Evolutionary conservation across 2,113 vertebrate species (phyloP), one percentile per base, ranked within the genome.

Genomic region (Actinemys pallida): DNA sequence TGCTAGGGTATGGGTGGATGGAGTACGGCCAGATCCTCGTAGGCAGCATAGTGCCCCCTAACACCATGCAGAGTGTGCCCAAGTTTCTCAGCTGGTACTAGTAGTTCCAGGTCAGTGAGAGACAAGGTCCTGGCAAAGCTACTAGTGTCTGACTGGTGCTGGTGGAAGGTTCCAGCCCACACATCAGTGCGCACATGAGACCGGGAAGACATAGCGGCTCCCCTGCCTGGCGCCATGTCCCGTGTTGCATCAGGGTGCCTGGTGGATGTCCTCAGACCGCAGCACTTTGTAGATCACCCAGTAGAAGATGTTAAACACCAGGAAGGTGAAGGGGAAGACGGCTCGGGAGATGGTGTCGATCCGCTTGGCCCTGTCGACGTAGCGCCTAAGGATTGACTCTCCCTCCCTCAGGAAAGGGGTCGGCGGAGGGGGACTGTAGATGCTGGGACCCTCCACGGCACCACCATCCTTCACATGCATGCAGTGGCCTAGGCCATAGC

Each of bases 251-350:
- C 97, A 98, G 88, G 98, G 97, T 95, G 98, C 97, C 49, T 97
- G 94, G 93, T 99, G 99, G 96, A 99, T 98, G 95, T 99, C 99
- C 97, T 99, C 99, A 0, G 99, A 99, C 93, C 97, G 97, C 96
- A 99, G 98, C 93, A 99, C 99, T 99, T 99, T 99, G 96, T 99
- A 99, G 92, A 99, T 95, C 10, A 99, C 92, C 99, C 99, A 99
- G 98, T 99, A 99, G 98, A 99, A 99, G 97, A 99, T 98, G 93
- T 99, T 99, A 98, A 99, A 99, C 93, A 99, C 97, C 94, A 99
- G 98, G 97, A 99, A 99, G 97, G 99, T 98, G 96, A 99, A 98
- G 69, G 99, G 99, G 94, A 99, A 99, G 94, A 99, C 98, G 0
- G 99, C 99, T 83, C 99, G 92, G 86, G 99, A 99, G 95, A 99